phyloP scores from a whole-genome alignment of 2,888 invertebrate genomes.

The Synanthedon andrenaeformis region DNA sequence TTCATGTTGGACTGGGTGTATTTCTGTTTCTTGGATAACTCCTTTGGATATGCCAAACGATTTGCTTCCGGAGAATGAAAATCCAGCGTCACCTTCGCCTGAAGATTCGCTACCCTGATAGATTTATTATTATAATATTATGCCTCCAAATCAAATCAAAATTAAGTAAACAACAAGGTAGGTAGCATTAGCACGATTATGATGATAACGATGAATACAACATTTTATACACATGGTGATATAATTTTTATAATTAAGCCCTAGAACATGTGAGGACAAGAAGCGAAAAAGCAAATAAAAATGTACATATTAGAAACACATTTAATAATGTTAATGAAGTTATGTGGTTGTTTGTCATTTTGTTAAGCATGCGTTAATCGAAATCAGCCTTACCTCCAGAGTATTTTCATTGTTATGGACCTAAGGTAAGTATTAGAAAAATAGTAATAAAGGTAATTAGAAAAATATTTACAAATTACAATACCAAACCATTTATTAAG shows the following conservation, averaged over 20 bases:
- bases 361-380: neutral
- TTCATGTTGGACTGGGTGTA: conserved; percentile 9
- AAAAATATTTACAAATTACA: neutral
- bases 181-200: no score
- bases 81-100: conserved; percentile 30
- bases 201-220: no score
- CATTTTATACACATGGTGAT: no score
- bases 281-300: no score
- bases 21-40: conserved; percentile 17
- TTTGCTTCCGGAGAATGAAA: conserved; percentile 30
- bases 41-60: conserved; percentile 22
- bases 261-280: no score
- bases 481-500: neutral
- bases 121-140: neutral
- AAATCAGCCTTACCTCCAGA: neutral
- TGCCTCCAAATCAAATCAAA: conserved; percentile 3
- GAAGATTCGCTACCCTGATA: conserved; percentile 37
- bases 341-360: neutral
- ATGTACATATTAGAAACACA: no score
- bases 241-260: no score
- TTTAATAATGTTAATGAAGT: neutral
- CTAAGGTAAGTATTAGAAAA: neutral
- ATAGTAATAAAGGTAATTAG: neutral
- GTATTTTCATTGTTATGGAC: neutral
- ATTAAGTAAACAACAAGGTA: no score